A percentile compares a stretch with the other conserved stretches of the same genome.
Evolutionary conservation across 1,140 invertebrate genomes (phyloP).

Genomic region (Ceratosolen fusciceps): DNA sequence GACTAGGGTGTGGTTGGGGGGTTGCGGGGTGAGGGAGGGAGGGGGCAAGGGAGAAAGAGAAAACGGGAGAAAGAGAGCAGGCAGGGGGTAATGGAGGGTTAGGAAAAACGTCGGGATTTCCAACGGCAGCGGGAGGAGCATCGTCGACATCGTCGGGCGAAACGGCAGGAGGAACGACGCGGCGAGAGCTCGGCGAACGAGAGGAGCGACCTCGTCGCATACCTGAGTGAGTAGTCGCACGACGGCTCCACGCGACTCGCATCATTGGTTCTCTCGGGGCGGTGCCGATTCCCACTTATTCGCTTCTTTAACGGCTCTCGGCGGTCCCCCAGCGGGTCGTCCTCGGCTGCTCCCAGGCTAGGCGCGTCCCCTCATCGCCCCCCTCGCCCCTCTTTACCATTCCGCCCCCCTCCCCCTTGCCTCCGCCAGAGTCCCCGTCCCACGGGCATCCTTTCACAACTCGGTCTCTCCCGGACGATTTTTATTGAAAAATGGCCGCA

Average conservation of each 20-base stretch:
- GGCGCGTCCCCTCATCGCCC: no score
- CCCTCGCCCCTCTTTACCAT: no score
- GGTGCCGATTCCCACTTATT: conserved; percentile 38
- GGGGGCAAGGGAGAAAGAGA: conserved; percentile 44
- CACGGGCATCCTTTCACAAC: not conserved
- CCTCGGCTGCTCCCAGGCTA: not conserved
- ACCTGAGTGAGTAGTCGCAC: conserved; percentile 64
- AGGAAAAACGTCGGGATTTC: conserved; percentile 52
- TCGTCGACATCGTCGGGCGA: not conserved
- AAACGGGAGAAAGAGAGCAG: conserved; percentile 33
- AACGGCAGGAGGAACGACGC: not conserved
- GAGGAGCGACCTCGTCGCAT: conserved; percentile 35
- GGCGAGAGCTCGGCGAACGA: not conserved
- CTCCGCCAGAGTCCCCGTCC: not conserved
- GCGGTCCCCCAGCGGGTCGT: not conserved
- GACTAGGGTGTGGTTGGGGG: no score
- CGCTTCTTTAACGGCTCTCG: conserved; percentile 32
- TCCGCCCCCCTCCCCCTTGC: no score
- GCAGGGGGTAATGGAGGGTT: conserved; percentile 57
- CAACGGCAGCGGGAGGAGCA: not conserved
- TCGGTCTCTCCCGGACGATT: not conserved
- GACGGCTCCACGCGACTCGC: conserved; percentile 64
- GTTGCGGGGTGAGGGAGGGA: not conserved
- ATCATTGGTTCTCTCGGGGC: conserved; percentile 46
- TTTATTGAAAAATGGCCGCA: conserved; percentile 12